Base-by-base conservation (phyloP, 2,888 invertebrate genomes). In the Rotaria magnacalcarata region DNA sequence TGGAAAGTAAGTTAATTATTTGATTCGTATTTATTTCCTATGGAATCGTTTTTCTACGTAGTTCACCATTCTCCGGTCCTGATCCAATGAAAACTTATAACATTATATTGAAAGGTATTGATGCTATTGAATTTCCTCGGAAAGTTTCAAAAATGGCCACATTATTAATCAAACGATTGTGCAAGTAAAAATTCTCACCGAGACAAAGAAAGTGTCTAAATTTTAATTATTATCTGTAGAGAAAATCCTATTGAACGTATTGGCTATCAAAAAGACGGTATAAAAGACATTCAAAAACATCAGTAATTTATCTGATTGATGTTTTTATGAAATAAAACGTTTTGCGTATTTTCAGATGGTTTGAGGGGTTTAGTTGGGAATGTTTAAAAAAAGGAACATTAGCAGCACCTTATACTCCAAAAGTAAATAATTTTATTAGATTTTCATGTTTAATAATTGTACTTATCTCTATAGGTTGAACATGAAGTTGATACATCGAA, bases 71-170 rank as follows among this genome's bases (percentile, higher is more conserved):
- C 92, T 95, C 96, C 84, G 96, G 96, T 54, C 94, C 95, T 0
- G 99, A 99, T 92, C 97, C 98, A 0, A 99, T 99, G 98, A 96
- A 96, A 92, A 98, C 98, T 0, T 99, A 99, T 92, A 99, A 98
- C 91, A 96, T 97, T 89, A 99, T 99, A 89, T 93, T 99, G 88
- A 97, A 97, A 92, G 98, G 98, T 87, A 97, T 99, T 87, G 97
- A 98, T 91, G 96, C 96, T 84, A 95, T 99, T 88, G 97, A 98
- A 91, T 98, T 98, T 92, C 97, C 98, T 16, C 93, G 96, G 88
- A 94, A 94, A 91, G 96, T 97, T 88, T 96, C 96, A 10, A 94
- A 96, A 89, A 96, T 97, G 90, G 98, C 98, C 43, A 95, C 94
- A 88, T 96, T 95, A 88, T 93, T 99, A 85, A 97, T 99, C 89